Base-by-base conservation (phyloP, 2,113 vertebrate species). In the Siphamia tubifer region DNA sequence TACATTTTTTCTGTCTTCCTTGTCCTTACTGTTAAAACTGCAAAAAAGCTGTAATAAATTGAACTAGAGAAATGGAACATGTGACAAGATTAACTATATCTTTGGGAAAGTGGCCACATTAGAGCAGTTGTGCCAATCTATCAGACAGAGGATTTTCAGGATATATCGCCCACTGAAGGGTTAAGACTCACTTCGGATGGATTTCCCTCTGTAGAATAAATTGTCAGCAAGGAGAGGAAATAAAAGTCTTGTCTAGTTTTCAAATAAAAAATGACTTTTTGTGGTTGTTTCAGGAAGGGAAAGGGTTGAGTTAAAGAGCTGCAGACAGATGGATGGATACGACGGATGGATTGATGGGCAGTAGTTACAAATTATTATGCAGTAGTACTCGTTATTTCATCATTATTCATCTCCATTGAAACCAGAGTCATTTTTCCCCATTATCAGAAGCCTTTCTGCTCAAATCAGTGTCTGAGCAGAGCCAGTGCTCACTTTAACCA, bases 61-160 rank as follows among this genome's bases (percentile, higher is more conserved):
- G 3, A 60, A 52, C 6, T 23, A 62, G 43, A 53, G 34, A 47
- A 53, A 56, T 28, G 49, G 54, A 70, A 56, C 24, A 68, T 44
- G 68, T 65, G 43, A 58, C 27, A 47, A 35, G 77, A 82, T 83
- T 66, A 74, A 53, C 30, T 2, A 21, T 40, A 64, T 63, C 31
- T 21, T 15, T 30, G 54, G 58, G 52, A 70, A 61, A 74, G 31
- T 73, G 63, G 25, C 42, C 62, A 69, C 19, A 39, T 42, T n/a
- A 27, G 58, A 39, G 68, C 20, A 40, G 21, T 66, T 52, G 20
- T 56, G 19, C 47, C 34, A 30, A 24, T 79, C 43, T 48, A 48
- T 70, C 23, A 10, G 8, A 19, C 23, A 10, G 8, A 19, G 16
- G 51, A 38, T 65, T 81, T 67, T 68, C 5, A 24, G 47, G 48